A percentile compares a stretch with the other conserved stretches of the same genome.
Conservation (phyloP, 2,888 invertebrate species). For the Lochmaea capreae region DNA sequence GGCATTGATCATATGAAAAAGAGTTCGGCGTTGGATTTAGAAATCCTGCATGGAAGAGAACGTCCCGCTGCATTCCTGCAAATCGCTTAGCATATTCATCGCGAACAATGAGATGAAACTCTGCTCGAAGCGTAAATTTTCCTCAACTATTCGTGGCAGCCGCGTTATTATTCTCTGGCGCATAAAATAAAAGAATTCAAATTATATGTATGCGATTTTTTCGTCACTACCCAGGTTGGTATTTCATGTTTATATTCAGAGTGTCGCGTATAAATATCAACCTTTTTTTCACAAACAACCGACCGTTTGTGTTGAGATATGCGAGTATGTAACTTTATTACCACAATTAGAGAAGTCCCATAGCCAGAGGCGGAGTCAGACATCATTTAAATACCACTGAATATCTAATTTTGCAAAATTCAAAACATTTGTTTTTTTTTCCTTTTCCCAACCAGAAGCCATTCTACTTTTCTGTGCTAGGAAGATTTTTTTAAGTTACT, state of each 20-base stretch:
- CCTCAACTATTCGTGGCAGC: slow-evolving; percentile 65
- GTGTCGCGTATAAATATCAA: slow-evolving; percentile 64
- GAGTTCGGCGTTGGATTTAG: slow-evolving; percentile 43
- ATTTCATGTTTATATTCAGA: slow-evolving; percentile 66
- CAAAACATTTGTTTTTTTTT: too few species aligned
- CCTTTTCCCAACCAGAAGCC: too few species aligned
- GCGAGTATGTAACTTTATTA: slow-evolving; percentile 60
- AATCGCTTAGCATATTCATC: slow-evolving; percentile 64
- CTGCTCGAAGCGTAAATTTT: slow-evolving; percentile 64
- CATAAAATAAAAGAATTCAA: slow-evolving; percentile 66
- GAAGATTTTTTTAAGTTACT: too few species aligned
- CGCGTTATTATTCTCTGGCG: slow-evolving; percentile 63
- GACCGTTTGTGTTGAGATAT: slow-evolving; percentile 54
- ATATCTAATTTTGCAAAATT: too few species aligned
- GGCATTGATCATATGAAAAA: slow-evolving; percentile 46
- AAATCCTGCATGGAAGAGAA: slow-evolving; percentile 53
- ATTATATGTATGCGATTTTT: slow-evolving; percentile 66
- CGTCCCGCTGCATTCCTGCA: slow-evolving; percentile 54
- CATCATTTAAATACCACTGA: too few species aligned
- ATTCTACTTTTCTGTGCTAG: too few species aligned
- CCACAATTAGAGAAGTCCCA: slow-evolving; percentile 60
- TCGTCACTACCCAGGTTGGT: slow-evolving; percentile 64
- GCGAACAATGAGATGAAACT: slow-evolving; percentile 65
- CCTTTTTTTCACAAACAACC: slow-evolving; percentile 52
- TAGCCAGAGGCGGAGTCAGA: slow-evolving; percentile 31